Base-by-base conservation (phyloP, 2,888 invertebrate genomes). In the Pristionchus arcanus region DNA sequence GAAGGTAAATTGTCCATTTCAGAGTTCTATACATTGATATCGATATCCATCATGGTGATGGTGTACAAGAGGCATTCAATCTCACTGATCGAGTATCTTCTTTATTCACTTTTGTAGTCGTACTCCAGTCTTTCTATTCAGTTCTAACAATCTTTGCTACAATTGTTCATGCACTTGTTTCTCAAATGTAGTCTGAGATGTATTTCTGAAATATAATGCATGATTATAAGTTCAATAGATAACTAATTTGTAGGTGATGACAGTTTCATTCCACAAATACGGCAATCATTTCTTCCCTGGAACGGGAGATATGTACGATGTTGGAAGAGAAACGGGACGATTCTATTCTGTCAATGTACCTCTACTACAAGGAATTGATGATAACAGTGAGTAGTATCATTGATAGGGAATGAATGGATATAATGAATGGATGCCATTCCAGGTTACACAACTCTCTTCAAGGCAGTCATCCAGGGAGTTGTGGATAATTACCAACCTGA, bases 281-380 rank as follows among this genome's bases (percentile, higher is more conserved):
- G 99, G 99, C 2, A 98, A 98, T 95, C 98, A 97, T 94, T 99
- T 98, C 95, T 99, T 99, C 95, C 99, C 99, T 0, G 98, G 99
- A 25, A 99, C 99, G 0, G 99, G 99, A 0, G 98, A 98, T 95
- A 98, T 99, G 98, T 98, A 98, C 95, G 99, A 99, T 96, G 97
- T 98, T 87, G 89, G 89, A 63, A 89, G 53, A 25, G 89, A 89
- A 28, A 55, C 34, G 25, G 89, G 89, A 59, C 90, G 93, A 88
- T 98, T 98, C 95, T 99, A 99, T 95, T 98, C 98, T 0, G 97
- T 99, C 0, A 99, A 99, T 96, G 98, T 99, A 0, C 99, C 99
- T 0, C 95, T 99, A 25, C 98, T 98, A 94, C 98, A 99, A 96
- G 99, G 99, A 0, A 99, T 99, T 91, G 98, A 98, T 95, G 99